These are phyloP conservation scores for Gorsachius goisagi DNA, from an alignment of 2,113 vertebrate genomes.

Conservation along the genomic window DNA sequence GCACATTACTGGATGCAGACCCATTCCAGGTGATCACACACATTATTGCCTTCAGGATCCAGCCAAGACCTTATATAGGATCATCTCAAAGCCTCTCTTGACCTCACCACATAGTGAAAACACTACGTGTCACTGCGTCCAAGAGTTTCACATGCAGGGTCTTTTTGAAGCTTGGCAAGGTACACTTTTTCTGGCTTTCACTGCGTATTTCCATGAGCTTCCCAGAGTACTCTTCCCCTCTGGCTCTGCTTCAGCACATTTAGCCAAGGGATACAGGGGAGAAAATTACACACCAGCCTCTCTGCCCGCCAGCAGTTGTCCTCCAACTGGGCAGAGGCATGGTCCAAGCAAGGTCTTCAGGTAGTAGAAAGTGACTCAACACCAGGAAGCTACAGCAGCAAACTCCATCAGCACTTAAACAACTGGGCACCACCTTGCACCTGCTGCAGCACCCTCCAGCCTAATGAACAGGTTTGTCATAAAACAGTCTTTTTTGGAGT, in stretches of 20 bases:
- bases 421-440: not conserved
- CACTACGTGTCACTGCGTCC: not conserved
- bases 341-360: not conserved
- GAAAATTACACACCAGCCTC: not conserved
- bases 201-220: not conserved
- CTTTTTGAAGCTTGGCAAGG: not conserved
- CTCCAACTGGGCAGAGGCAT: not conserved
- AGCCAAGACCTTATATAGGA: not conserved
- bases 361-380: not conserved
- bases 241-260: not conserved
- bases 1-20: not conserved
- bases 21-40: not conserved
- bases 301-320: not conserved
- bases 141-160: not conserved
- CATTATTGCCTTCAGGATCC: not conserved
- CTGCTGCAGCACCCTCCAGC: not conserved
- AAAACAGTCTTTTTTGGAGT: not conserved
- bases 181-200: not conserved
- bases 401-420: not conserved
- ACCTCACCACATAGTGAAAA: not conserved
- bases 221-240: not conserved
- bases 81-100: not conserved
- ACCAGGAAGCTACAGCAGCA: not conserved
- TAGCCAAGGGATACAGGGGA: not conserved
- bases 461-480: not conserved